phyloP scores from a whole-genome alignment of 2,888 invertebrate species.

The Calliphora vomitoria region DNA sequence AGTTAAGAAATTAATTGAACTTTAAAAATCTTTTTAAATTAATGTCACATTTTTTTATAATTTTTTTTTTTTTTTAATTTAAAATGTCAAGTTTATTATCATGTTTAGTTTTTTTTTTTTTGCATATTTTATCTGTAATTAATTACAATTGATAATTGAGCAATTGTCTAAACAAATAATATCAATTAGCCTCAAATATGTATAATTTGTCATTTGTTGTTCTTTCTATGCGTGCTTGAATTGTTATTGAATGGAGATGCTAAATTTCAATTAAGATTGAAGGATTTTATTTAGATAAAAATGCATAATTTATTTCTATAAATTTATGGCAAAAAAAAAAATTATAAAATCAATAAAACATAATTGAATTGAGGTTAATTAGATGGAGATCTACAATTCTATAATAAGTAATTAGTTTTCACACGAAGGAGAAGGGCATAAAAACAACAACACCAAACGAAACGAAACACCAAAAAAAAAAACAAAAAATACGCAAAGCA shows the following conservation, averaged over 20 bases:
- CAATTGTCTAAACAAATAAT: conserved; percentile 44
- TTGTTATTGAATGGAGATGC: conserved; percentile 26
- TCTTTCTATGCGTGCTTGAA: not conserved
- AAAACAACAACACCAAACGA: no score
- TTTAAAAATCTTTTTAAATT: no score
- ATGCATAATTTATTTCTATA: not conserved
- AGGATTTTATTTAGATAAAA: conserved; percentile 9
- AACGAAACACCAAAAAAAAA: no score
- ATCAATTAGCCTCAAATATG: conserved; percentile 45
- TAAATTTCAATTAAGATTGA: conserved; percentile 43
- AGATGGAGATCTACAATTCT: not conserved
- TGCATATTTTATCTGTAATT: conserved; percentile 30
- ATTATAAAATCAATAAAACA: conserved; percentile 12
- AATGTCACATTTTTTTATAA: not conserved
- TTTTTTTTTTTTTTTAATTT: not conserved
- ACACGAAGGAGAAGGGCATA: no score
- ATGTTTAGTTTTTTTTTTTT: conserved; percentile 18
- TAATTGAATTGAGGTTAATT: conserved; percentile 37
- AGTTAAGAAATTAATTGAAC: no score
- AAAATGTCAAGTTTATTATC: conserved; percentile 53
- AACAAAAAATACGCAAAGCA: no score
- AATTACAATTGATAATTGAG: conserved; percentile 54
- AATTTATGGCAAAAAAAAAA: conserved; percentile 6
- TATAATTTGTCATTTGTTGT: conserved; percentile 13
- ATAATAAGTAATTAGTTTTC: no score